Conservation (phyloP, 2,113 vertebrate species). For the Rutilus rutilus region DNA sequence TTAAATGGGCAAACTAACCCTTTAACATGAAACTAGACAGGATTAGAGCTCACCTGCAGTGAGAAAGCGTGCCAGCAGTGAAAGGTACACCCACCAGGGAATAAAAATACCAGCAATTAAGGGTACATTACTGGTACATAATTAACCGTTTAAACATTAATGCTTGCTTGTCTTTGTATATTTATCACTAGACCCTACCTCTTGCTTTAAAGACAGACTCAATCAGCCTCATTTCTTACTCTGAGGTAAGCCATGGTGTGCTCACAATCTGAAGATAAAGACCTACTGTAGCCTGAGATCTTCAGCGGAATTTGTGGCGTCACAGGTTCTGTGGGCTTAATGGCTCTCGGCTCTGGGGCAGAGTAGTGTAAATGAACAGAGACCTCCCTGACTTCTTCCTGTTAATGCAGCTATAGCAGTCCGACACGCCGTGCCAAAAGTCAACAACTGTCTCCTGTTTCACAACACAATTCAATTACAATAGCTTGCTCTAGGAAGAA, state of each 20-base stretch:
- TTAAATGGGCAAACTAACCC: too few species aligned
- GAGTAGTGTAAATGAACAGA: conserved; percentile 51
- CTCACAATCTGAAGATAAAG: background rate
- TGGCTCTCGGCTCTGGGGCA: conserved; percentile 44
- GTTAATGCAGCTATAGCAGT: conserved; percentile 40
- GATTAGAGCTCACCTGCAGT: conserved; percentile 29
- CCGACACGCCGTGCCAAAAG: conserved; percentile 26
- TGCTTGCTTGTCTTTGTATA: background rate
- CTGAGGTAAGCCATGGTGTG: background rate
- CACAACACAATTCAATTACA: conserved; percentile 38
- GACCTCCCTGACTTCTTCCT: conserved; percentile 40
- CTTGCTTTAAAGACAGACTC: conserved; percentile 4
- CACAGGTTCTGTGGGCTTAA: conserved; percentile 39
- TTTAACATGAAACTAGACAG: conserved; percentile 30
- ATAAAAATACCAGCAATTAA: conserved; percentile 38
- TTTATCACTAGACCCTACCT: background rate
- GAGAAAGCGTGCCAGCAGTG: background rate
- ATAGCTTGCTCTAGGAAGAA: background rate
- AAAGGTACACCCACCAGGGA: conserved; percentile 21
- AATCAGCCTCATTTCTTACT: background rate
- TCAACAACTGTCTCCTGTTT: conserved; percentile 39
- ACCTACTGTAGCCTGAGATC: background rate
- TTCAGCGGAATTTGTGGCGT: background rate
- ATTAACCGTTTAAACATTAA: conserved; percentile 37
- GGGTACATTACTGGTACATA: conserved; percentile 26